These are phyloP conservation scores for Eulemur rubriventer DNA, from an alignment of 2,797 vertebrate genomes.

Conservation along the genomic window DNA sequence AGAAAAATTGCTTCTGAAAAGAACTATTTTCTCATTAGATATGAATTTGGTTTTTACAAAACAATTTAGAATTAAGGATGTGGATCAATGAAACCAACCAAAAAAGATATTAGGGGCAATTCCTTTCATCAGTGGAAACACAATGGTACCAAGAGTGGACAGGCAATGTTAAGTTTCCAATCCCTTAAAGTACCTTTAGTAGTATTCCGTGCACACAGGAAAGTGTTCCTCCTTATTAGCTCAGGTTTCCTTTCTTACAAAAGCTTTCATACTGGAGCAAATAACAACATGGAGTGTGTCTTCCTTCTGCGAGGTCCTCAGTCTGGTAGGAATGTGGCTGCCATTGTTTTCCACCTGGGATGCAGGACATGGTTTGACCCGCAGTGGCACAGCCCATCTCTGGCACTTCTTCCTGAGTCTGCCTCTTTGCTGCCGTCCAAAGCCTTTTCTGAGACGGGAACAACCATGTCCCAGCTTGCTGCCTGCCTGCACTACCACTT, in stretches of 20 bases:
- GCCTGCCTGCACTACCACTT: neutral
- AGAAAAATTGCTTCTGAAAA: conserved; percentile 4
- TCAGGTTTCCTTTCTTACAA: neutral
- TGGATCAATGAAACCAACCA: neutral
- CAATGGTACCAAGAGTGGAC: neutral
- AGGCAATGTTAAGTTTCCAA: neutral
- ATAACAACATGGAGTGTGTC: neutral
- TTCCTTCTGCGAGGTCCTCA: neutral
- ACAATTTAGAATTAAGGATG: neutral
- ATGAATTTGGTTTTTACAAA: conserved; percentile 13
- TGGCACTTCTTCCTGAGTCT: neutral
- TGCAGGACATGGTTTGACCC: neutral
- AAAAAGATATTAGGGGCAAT: neutral
- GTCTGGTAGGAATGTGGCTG: neutral
- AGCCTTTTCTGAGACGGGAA: neutral
- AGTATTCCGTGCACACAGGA: neutral
- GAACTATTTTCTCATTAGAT: neutral
- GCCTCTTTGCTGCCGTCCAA: neutral
- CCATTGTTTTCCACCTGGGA: neutral
- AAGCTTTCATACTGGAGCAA: neutral
- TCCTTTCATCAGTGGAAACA: neutral
- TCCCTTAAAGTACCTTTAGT: neutral
- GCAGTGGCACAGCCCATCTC: neutral
- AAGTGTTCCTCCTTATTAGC: neutral
- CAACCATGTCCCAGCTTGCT: neutral